Base-by-base conservation (phyloP, 1,140 invertebrate genomes). In the Triops longicaudatus region DNA sequence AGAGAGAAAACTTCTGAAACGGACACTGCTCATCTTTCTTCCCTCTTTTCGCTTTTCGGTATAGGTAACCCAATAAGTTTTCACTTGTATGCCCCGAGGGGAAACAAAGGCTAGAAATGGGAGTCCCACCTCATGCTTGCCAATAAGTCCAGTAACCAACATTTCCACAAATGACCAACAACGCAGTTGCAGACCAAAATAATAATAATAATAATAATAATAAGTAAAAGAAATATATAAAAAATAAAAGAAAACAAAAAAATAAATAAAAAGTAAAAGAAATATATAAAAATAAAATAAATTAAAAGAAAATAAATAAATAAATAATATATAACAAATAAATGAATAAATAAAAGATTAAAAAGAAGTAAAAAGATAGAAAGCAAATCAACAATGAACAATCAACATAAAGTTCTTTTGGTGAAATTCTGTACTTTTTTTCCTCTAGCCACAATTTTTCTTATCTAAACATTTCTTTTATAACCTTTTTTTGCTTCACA, bases 301-400 rank as follows among this genome's bases (percentile, higher is more conserved):
- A 72, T n/a, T 37, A 73, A 31, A 73, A 73, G 27, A 73, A 73
- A 9, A 5, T 27, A 26, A n/a, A n/a, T 14, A 73, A 73, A 28
- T 73, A 22, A n/a, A n/a, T n/a, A n/a, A n/a, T n/a, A n/a, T n/a
- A n/a, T n/a, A n/a, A n/a, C n/a, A n/a, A n/a, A n/a, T n/a, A n/a
- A n/a, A n/a, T n/a, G n/a, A n/a, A n/a, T n/a, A n/a, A n/a, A n/a
- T n/a, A n/a, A n/a, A n/a, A n/a, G n/a, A n/a, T 37, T n/a, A 73
- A 31, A 73, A 73, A 73, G 27, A 73, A 9, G n/a, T 27, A 26
- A n/a, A n/a, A 73, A 73, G n/a, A 28, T 73, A 22, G n/a, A n/a
- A n/a, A n/a, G n/a, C n/a, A n/a, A n/a, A n/a, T n/a, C n/a, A n/a
- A n/a, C n/a, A n/a, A n/a, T n/a, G n/a, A n/a, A 37, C 31, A 37